A percentile compares a stretch with the other conserved stretches of the same genome.
These are phyloP conservation scores for Columba guinea DNA, from an alignment of 2,797 vertebrate genomes.

Conservation along the genomic window DNA sequence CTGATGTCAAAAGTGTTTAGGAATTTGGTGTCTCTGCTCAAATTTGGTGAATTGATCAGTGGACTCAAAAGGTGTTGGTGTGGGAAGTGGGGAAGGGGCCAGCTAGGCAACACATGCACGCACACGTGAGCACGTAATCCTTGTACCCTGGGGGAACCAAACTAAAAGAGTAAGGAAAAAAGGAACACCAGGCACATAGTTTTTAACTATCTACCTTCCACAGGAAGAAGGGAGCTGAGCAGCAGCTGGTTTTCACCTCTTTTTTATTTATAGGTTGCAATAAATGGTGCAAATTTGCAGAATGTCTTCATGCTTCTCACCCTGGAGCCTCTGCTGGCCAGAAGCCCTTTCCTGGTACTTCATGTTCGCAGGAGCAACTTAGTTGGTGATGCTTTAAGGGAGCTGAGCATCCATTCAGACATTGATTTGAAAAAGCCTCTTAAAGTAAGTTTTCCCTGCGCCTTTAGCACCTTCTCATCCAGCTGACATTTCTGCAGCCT, in stretches of 20 bases:
- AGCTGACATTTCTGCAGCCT: neutral
- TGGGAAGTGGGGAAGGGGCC: neutral
- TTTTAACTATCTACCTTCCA: neutral
- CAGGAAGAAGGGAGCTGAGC: neutral
- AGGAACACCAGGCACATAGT: neutral
- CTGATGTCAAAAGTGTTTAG: neutral
- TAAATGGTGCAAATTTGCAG: conserved; percentile 95
- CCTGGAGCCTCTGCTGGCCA: conserved; percentile 92
- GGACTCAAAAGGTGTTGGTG: neutral
- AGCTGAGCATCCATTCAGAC: conserved; percentile 94
- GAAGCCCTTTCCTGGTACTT: conserved; percentile 94
- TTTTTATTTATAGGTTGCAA: conserved; percentile 86
- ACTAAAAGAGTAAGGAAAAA: neutral
- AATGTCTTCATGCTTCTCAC: conserved; percentile 98
- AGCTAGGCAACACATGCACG: too few species aligned
- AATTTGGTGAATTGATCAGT: neutral
- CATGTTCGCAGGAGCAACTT: conserved; percentile 93
- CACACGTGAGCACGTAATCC: neutral
- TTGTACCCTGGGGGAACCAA: neutral
- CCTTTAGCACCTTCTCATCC: neutral
- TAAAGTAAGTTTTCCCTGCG: conserved; percentile 80
- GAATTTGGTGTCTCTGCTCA: neutral
- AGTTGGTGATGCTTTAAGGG: conserved; percentile 92
- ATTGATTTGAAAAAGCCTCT: conserved; percentile 97
- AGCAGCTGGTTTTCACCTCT: neutral